phyloP scores from a whole-genome alignment of 2,797 vertebrate species.

The Pseudochirops cupreus region DNA sequence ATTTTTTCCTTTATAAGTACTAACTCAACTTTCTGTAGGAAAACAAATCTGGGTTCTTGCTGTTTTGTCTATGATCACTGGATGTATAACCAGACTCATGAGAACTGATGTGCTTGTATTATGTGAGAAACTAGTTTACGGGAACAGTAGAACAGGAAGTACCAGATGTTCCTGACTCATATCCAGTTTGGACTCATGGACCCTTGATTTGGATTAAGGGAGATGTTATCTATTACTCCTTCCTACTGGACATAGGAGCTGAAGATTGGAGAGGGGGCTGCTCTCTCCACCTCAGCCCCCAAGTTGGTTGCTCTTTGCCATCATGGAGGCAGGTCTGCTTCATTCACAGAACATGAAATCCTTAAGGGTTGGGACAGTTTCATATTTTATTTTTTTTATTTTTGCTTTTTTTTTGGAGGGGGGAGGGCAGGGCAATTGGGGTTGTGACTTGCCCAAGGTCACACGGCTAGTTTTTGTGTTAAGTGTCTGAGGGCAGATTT shows the following conservation, averaged over 20 bases:
- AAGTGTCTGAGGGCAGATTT: too few species aligned
- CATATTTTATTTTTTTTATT: background rate
- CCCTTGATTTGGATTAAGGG: background rate
- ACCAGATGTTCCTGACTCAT: background rate
- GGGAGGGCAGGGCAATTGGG: too few species aligned
- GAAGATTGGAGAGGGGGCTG: background rate
- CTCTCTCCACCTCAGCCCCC: background rate
- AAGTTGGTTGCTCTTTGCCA: background rate
- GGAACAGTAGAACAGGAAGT: background rate
- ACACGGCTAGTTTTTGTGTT: too few species aligned
- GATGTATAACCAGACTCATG: background rate
- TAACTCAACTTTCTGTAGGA: background rate
- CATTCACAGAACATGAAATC: background rate
- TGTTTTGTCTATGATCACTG: background rate
- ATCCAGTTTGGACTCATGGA: background rate
- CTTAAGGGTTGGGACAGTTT: background rate
- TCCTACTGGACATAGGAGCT: background rate
- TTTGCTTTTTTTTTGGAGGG: too few species aligned
- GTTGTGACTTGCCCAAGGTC: too few species aligned
- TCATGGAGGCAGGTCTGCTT: background rate
- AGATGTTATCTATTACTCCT: background rate
- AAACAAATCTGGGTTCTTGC: background rate
- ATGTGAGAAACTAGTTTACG: background rate
- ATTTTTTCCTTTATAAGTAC: background rate
- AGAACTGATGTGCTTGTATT: background rate